A percentile compares a stretch with the other conserved stretches of the same genome.
These are phyloP conservation scores for Tachyglossus aculeatus DNA, from an alignment of 2,797 vertebrate genomes.

Conservation along the genomic window DNA sequence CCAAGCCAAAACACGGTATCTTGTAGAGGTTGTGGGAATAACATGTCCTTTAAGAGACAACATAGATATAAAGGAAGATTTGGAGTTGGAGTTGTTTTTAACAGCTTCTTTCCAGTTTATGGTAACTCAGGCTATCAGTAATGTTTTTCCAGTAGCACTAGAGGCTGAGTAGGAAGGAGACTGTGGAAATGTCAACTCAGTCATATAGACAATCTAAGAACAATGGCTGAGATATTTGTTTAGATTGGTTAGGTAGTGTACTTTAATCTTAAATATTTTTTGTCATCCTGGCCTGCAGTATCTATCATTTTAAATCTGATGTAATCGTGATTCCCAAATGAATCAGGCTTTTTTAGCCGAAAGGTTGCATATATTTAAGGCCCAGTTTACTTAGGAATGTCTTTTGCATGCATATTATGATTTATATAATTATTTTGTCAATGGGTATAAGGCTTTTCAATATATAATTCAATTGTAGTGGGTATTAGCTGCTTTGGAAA, in stretches of 20 bases:
- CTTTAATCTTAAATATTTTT: slow-evolving; percentile 33
- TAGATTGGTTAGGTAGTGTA: slow-evolving; percentile 31
- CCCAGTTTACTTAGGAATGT: slow-evolving; percentile 53
- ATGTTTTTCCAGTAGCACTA: no score
- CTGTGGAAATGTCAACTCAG: no score
- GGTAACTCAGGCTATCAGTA: no score
- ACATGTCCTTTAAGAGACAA: no score
- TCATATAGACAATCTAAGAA: no score
- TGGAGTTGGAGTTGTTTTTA: no score
- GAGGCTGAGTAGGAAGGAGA: no score
- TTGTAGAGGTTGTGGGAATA: no score
- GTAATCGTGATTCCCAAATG: slow-evolving; percentile 46
- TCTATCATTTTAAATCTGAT: slow-evolving; percentile 38
- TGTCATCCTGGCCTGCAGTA: neutral
- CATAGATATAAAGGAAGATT: no score
- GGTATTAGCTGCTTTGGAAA: slow-evolving; percentile 27
- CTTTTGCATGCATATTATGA: slow-evolving; percentile 33
- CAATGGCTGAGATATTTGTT: no score
- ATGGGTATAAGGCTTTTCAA: slow-evolving; percentile 13
- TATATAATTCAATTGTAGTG: slow-evolving; percentile 16
- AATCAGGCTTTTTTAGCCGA: slow-evolving; percentile 55
- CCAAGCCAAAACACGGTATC: no score
- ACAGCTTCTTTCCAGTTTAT: no score
- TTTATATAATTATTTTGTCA: slow-evolving; percentile 44
- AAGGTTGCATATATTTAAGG: slow-evolving; percentile 37